phyloP scores from a whole-genome alignment of 2,113 vertebrate genomes.

The Gymnorhina tibicen region DNA sequence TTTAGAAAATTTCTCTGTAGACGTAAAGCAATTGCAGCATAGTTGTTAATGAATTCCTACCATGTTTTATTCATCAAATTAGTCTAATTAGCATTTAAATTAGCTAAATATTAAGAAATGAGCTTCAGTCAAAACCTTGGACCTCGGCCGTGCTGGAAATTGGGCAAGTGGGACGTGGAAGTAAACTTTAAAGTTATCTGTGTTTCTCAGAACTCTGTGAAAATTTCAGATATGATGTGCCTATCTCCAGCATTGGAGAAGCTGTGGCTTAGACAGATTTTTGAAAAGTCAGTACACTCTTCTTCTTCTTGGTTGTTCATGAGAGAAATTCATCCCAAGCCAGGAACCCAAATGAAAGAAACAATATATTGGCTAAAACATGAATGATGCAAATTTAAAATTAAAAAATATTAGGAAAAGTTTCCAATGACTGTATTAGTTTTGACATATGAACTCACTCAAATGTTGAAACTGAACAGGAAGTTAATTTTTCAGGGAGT shows the following conservation, averaged over 20 bases:
- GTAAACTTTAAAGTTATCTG: constrained; percentile 15
- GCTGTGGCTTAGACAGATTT: background rate
- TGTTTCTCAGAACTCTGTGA: background rate
- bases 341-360: fast-evolving
- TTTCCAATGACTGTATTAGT: background rate
- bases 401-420: background rate
- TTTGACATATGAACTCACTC: background rate
- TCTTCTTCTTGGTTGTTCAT: background rate
- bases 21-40: constrained; percentile 11
- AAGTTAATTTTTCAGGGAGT: background rate
- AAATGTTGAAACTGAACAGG: background rate
- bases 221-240: background rate
- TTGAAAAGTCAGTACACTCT: background rate
- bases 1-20: constrained; percentile 44
- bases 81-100: constrained; percentile 67
- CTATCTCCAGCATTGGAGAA: background rate
- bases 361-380: background rate
- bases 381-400: background rate
- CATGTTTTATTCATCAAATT: constrained; percentile 51
- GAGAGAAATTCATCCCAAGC: background rate
- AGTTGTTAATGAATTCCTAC: constrained; percentile 41
- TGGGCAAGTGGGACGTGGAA: background rate
- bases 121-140: constrained; percentile 11
- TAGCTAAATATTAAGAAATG: constrained; percentile 44
- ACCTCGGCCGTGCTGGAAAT: background rate